phyloP scores from a whole-genome alignment of 1,140 invertebrate genomes.

The Pteromalus puparum region DNA sequence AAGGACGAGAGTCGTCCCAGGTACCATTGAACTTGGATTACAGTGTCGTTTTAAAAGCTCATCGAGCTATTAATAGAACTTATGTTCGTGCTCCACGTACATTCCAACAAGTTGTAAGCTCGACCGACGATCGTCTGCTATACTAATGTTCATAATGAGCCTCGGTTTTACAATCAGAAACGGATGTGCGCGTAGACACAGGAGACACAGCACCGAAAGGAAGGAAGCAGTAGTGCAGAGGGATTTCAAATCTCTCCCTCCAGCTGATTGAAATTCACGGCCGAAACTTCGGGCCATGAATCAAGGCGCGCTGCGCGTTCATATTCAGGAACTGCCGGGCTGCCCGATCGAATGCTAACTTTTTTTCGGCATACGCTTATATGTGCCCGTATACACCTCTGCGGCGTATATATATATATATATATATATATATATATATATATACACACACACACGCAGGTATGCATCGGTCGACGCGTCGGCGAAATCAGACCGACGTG shows the following conservation, averaged over 20 bases:
- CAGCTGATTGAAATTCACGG: conserved; percentile 59
- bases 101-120: not conserved
- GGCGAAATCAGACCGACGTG: conserved; percentile 9
- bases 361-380: conserved; percentile 7
- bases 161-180: not conserved
- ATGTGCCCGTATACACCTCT: not conserved
- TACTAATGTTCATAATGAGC: not conserved
- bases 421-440: too few species aligned
- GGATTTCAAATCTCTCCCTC: conserved; percentile 44
- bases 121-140: not conserved
- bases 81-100: too few species aligned
- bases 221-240: conserved; percentile 40
- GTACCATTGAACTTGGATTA: not conserved
- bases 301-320: conserved; percentile 56
- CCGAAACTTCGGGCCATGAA: conserved; percentile 56
- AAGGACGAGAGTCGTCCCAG: not conserved
- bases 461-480: not conserved
- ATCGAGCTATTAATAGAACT: too few species aligned
- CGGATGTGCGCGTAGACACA: conserved; percentile 46
- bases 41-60: too few species aligned
- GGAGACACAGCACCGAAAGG: conserved; percentile 15
- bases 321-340: conserved; percentile 58
- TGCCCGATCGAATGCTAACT: conserved; percentile 61
- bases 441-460: not conserved
- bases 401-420: too few species aligned